A percentile compares a stretch with the other conserved stretches of the same genome.
phyloP scores from a whole-genome alignment of 1,140 invertebrate genomes.

The Ericerus pela region DNA sequence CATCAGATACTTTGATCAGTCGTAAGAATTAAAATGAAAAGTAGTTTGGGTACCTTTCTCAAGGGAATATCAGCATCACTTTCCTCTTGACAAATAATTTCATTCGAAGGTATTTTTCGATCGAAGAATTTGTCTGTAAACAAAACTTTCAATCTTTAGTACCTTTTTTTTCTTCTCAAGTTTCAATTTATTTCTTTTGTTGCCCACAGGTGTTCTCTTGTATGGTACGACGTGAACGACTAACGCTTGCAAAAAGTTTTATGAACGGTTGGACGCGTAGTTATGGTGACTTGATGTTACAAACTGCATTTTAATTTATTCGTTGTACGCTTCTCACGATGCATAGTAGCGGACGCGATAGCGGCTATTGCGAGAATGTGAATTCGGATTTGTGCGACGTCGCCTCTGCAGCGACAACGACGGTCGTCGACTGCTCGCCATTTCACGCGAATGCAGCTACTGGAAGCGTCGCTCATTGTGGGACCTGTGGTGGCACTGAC shows the following conservation, averaged over 20 bases:
- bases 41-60: too few species aligned
- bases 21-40: too few species aligned
- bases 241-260: not conserved
- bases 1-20: too few species aligned
- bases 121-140: too few species aligned
- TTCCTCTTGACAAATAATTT: too few species aligned
- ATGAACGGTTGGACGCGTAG: not conserved
- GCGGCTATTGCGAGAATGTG: constrained; percentile 4
- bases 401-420: not conserved
- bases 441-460: not conserved
- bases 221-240: not conserved
- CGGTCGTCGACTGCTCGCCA: not conserved
- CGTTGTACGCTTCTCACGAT: not conserved
- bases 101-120: too few species aligned
- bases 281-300: constrained; percentile 2
- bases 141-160: not conserved
- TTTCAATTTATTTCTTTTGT: not conserved
- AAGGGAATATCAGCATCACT: too few species aligned
- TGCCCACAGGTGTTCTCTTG: not conserved
- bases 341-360: constrained; percentile 5
- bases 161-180: not conserved
- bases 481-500: not conserved
- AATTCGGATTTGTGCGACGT: not conserved
- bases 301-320: not conserved
- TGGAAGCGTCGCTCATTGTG: not conserved